Evolutionary conservation across 35 echinoderm and acorn worm species (phyloP).

Genomic region (Ophioderma brevispina): DNA sequence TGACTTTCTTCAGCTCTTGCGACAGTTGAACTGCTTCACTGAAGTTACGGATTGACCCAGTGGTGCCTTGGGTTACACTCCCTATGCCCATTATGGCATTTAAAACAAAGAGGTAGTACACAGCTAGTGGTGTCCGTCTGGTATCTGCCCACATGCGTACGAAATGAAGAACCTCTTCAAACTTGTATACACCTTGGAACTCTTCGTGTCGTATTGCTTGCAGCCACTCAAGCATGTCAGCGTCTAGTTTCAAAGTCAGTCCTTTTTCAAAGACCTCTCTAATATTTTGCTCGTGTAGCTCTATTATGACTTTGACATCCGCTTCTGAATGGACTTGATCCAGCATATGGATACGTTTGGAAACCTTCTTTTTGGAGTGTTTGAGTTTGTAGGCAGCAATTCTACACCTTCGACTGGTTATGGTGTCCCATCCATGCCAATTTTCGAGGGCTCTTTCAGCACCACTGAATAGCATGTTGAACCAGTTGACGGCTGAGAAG

Average conservation of each 20-base stretch:
- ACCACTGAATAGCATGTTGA: conserved; percentile 1
- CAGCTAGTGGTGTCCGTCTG: neutral
- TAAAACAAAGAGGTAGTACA: conserved; percentile 33
- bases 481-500: neutral
- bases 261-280: conserved; percentile 9
- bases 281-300: conserved; percentile 20
- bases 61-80: neutral
- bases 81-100: conserved; percentile 7
- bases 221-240: conserved; percentile 30
- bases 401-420: conserved; percentile 5
- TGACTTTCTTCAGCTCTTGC: neutral
- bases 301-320: neutral
- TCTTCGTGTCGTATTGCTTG: neutral
- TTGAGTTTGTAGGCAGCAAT: conserved; percentile 41
- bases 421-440: conserved; percentile 13
- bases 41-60: neutral
- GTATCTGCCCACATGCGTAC: conserved; percentile 20
- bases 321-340: neutral
- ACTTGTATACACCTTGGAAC: neutral
- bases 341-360: neutral
- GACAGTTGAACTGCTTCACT: neutral
- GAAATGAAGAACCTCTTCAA: conserved; percentile 7
- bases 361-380: neutral
- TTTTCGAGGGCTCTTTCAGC: neutral
- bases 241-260: neutral